Base-by-base conservation (phyloP, 2,888 invertebrate genomes). In the Coenonympha glycerion region DNA sequence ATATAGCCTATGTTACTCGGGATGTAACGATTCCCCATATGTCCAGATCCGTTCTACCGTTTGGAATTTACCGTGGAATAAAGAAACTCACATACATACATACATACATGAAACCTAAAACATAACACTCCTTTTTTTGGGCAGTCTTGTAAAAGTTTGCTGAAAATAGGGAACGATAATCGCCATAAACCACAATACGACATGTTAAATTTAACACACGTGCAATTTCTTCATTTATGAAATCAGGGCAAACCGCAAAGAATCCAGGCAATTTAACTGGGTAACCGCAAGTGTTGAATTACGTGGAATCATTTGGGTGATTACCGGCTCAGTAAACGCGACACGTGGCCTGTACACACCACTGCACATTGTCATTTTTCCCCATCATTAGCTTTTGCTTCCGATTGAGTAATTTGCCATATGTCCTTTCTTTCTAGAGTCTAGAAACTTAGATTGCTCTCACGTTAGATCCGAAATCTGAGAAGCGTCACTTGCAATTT, bases 291-390 rank as follows among this genome's bases (percentile, higher is more conserved):
- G 50, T 52, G 48, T 58, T 39, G 47, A 53, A 55, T 57, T 53
- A 51, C 53, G 46, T 39, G 51, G 53, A 57, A 48, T 53, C 51
- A 53, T 58, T 53, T 53, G 47, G 47, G 42, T 50, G 52, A 56
- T 51, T 42, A 55, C 39, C 55, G 53, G 45, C 30, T 48, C 55
- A 57, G 21, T 55, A 57, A 55, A 49, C 58, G 47, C 69, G 69
- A 76, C 82, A 79, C 79, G 83, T 84, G 83, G 74, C 69, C 59
- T 52, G 59, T 66, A 66, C 63, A 71, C 75, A 68, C 71, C 70
- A 69, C 51, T 76, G 72, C 70, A 71, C 75, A 68, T 69, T 71
- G 66, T 64, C 64, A 71, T 79, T 82, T 79, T 82, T 76, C 68
- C 68, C 57, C 75, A 59, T 71, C 71, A 67, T 55, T 82, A 68